Conservation (phyloP, 2,888 invertebrate species). For the Helobdella robusta region DNA sequence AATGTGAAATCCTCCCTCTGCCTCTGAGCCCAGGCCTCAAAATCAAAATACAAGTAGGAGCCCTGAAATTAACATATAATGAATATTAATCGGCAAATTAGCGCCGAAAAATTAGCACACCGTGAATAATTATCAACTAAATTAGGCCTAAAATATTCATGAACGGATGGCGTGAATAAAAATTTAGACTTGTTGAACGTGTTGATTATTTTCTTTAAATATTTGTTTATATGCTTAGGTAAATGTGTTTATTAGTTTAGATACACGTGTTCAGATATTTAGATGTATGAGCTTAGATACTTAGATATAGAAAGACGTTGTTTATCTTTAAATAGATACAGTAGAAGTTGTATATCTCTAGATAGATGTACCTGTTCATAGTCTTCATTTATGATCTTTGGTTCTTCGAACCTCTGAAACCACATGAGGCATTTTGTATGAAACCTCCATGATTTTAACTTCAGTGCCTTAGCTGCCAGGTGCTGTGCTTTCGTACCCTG, state of each 20-base stretch:
- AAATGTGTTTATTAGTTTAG: too few species aligned
- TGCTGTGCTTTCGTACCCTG: conserved; percentile 96
- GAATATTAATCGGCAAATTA: not conserved
- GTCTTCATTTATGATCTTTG: conserved; percentile 98
- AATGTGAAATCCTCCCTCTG: conserved; percentile 99
- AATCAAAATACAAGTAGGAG: conserved; percentile 99
- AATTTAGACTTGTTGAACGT: too few species aligned
- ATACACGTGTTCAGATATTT: too few species aligned
- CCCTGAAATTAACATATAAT: conserved; percentile 61
- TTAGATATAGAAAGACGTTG: too few species aligned
- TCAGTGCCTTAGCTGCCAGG: conserved; percentile 95
- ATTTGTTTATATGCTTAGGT: too few species aligned
- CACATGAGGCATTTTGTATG: conserved; percentile 99
- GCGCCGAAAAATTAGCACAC: not conserved
- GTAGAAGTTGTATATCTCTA: too few species aligned
- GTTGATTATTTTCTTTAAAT: too few species aligned
- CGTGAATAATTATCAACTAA: not conserved
- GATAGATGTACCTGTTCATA: conserved; percentile 84
- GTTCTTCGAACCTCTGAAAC: conserved; percentile 99
- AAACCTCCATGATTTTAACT: conserved; percentile 99
- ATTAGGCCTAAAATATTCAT: not conserved
- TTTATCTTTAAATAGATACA: too few species aligned
- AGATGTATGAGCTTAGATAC: too few species aligned
- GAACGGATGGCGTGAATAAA: too few species aligned
- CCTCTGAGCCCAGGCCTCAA: conserved; percentile 99